These are phyloP conservation scores for Sesamia nonagrioides DNA, from an alignment of 1,140 invertebrate genomes.

Conservation along the genomic window DNA sequence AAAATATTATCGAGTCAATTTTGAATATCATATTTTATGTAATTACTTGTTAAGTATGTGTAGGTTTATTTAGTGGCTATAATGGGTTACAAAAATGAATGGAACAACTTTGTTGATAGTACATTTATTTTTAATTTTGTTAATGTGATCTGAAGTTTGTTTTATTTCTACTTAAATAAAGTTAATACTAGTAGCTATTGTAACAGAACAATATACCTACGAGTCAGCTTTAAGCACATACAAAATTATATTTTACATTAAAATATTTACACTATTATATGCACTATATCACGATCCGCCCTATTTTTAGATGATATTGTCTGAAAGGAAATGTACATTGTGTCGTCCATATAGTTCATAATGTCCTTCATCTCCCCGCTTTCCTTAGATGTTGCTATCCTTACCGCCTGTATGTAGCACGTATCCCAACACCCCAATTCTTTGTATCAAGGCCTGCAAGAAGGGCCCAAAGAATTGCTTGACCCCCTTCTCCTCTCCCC, in stretches of 20 bases:
- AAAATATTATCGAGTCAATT: constrained; percentile 78
- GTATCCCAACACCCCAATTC: background rate
- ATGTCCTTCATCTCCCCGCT: constrained; percentile 24
- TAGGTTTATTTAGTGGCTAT: constrained; percentile 72
- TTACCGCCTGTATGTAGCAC: background rate
- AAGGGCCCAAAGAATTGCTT: background rate
- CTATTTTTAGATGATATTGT: constrained; percentile 80
- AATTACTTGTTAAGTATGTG: constrained; percentile 75
- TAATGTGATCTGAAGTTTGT: constrained; percentile 83
- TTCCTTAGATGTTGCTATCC: constrained; percentile 1
- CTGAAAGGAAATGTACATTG: constrained; percentile 41
- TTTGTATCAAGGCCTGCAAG: background rate
- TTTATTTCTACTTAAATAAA: constrained; percentile 60
- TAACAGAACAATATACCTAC: constrained; percentile 62
- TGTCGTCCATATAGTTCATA: constrained; percentile 50
- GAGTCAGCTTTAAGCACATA: constrained; percentile 68
- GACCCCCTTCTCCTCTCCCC: constrained; percentile 55
- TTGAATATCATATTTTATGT: constrained; percentile 71
- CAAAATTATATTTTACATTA: constrained; percentile 73
- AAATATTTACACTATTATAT: constrained; percentile 75
- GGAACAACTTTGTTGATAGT: constrained; percentile 74
- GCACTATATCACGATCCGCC: constrained; percentile 81
- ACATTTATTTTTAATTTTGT: constrained; percentile 76
- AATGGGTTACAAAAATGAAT: constrained; percentile 64
- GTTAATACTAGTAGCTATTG: constrained; percentile 52